Evolutionary conservation across 2,888 invertebrate species (phyloP).

Genomic region (Clistopyga incitator): DNA sequence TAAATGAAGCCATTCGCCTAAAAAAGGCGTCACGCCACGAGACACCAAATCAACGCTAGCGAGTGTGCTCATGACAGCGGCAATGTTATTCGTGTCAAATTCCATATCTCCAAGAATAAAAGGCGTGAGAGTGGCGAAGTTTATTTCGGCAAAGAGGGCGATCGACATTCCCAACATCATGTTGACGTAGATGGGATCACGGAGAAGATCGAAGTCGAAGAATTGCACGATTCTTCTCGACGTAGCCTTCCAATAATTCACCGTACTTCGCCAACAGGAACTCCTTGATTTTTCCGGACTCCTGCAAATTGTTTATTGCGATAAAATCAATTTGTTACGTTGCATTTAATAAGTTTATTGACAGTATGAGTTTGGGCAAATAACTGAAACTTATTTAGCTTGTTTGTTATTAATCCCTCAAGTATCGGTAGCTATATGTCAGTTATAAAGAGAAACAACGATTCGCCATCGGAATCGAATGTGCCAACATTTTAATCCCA

Average conservation of each 20-base stretch:
- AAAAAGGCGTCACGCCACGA: slow-evolving; percentile 88
- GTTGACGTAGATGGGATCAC: slow-evolving; percentile 89
- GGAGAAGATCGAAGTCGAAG: slow-evolving; percentile 88
- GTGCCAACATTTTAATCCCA: no score
- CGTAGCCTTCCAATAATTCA: slow-evolving; percentile 25
- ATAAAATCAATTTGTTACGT: background rate
- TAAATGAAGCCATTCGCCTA: slow-evolving; percentile 88
- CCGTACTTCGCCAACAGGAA: slow-evolving; percentile 20
- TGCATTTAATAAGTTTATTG: background rate
- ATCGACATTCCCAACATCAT: slow-evolving; percentile 89
- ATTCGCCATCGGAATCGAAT: no score
- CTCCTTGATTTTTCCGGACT: slow-evolving; percentile 10
- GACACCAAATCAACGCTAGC: slow-evolving; percentile 86
- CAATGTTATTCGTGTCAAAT: slow-evolving; percentile 86
- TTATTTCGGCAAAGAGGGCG: slow-evolving; percentile 89
- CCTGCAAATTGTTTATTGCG: slow-evolving; percentile 46
- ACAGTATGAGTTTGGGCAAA: background rate
- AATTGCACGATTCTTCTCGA: slow-evolving; percentile 84
- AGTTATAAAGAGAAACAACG: no score
- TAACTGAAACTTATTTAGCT: background rate
- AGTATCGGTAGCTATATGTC: no score
- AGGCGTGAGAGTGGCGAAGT: slow-evolving; percentile 88
- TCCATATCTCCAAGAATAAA: slow-evolving; percentile 88
- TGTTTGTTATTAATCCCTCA: background rate
- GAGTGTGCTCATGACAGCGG: slow-evolving; percentile 87